Base-by-base conservation (phyloP, 2,113 vertebrate genomes). In the Cyphomyrus discorhynchus region DNA sequence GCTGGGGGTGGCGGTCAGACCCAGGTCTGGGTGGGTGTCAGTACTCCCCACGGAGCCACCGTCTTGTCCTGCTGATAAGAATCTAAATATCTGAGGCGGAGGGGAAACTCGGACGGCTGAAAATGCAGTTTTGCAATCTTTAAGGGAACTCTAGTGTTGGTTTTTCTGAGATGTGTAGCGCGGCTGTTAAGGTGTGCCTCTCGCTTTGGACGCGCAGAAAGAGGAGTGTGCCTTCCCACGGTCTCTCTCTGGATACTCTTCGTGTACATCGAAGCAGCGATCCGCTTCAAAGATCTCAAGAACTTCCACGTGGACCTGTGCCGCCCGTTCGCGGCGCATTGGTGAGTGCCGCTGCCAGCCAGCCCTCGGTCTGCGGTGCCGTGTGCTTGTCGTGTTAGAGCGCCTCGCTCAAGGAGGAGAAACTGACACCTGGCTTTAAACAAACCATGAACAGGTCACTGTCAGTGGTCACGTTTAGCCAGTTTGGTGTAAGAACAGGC, bases 281-380 rank as follows among this genome's bases (percentile, higher is more conserved):
- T 99, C 95, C 97, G 98, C 91, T 99, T 99, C 96, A 99, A 99
- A 97, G 98, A 99, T 94, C 94, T 99, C 94, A 99, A 99, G 95
- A 99, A 99, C 93, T 99, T 99, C 95, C 98, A 99, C 0, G 98
- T 99, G 86, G 98, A 99, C 93, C 96, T 99, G 90, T 99, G 98
- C 95, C 97, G 98, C 91, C 98, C 98, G 0, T 99, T 99, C 93
- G 98, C 98, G 92, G 98, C 98, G 93, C 98, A 99, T 92, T 99
- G 98, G 98, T 96, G 94, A 93, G 90, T 19, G 39, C 35, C 1
- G 39, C 45, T 0, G 13, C 62, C 62, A 3, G 62, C 62, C n/a
- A 0, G 53, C 53, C 53, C 21, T 24, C 0, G 82, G 35, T n/a
- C 1, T 47, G 42, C 31, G 2, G 0, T 10, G n/a, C 31, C 0